These are phyloP conservation scores for Peucedramus taeniatus DNA, from an alignment of 2,113 vertebrate genomes.

Conservation along the genomic window DNA sequence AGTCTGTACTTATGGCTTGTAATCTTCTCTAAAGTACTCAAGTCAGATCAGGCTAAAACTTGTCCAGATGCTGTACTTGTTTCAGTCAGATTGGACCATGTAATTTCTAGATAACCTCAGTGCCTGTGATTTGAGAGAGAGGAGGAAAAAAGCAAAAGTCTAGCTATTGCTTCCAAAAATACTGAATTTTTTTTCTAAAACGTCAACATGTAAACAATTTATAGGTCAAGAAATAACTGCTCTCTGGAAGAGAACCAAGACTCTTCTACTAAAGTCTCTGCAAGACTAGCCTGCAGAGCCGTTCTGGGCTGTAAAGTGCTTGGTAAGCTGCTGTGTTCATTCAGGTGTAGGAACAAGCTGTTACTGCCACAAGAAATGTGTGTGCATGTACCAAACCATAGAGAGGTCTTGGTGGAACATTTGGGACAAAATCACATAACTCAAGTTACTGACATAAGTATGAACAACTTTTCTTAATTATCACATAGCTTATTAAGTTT, in stretches of 20 bases:
- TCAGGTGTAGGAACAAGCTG: background rate
- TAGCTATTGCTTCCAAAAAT: background rate
- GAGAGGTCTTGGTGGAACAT: background rate
- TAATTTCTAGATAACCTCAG: background rate
- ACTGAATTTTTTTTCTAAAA: background rate
- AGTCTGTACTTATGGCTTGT: background rate
- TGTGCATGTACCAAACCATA: background rate
- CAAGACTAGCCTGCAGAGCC: background rate
- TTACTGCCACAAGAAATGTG: background rate
- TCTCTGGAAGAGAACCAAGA: background rate
- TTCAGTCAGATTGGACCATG: background rate
- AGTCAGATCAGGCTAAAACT: background rate
- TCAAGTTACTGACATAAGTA: background rate
- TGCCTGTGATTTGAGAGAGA: background rate
- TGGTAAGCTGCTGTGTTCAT: background rate
- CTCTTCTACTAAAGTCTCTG: background rate
- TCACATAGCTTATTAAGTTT: conserved; percentile 53
- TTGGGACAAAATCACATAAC: background rate
- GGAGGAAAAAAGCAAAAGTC: background rate
- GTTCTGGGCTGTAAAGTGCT: background rate
- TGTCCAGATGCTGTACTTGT: background rate
- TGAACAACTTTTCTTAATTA: background rate
- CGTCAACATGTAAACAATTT: background rate
- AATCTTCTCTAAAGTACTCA: background rate
- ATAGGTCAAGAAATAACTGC: background rate